Base-by-base conservation (phyloP, 2,113 vertebrate genomes). In the Cochlearius cochlearius region DNA sequence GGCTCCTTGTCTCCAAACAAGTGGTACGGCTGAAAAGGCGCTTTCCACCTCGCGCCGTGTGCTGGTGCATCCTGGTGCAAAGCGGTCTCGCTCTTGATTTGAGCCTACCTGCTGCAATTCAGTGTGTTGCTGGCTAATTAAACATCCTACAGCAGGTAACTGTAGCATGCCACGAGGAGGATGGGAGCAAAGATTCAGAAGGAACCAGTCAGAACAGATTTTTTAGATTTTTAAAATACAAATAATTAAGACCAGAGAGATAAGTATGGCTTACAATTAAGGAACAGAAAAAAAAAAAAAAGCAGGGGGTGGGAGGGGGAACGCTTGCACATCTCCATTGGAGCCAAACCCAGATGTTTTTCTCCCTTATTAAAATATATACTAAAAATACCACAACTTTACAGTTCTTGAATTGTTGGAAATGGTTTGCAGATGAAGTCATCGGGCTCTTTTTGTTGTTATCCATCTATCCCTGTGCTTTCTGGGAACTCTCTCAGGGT, bases 361-460 rank as follows among this genome's bases (percentile, higher is more conserved):
- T 95, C 86, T 96, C 77, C 77, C 92, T 91, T 96, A 87, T 96
- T 94, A 95, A 95, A 95, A 96, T 94, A 80, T 71, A 86, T 81
- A 41, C 94, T 95, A 96, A 97, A 97, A 97, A 96, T 96, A 95
- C 69, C 87, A 26, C 92, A 64, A 92, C 87, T 97, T 95, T 92
- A 92, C 91, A 91, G 87, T 95, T 95, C 77, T 92, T 73, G 89
- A 96, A 92, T 96, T 92, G 91, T 96, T 96, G 94, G 93, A 95
- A 96, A 95, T 95, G 63, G 74, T 95, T 97, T 96, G 94, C 93
- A 92, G 94, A 97, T 96, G 86, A 96, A 95, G 92, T 97, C 87
- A 97, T 95, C 27, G 79, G 73, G 83, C 83, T 91, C 97, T 91
- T 91, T 94, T 89, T 95, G 84, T 95, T 94, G 30, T 86, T 97